phyloP scores from a whole-genome alignment of 2,888 invertebrate species.

The Ctena decussata region DNA sequence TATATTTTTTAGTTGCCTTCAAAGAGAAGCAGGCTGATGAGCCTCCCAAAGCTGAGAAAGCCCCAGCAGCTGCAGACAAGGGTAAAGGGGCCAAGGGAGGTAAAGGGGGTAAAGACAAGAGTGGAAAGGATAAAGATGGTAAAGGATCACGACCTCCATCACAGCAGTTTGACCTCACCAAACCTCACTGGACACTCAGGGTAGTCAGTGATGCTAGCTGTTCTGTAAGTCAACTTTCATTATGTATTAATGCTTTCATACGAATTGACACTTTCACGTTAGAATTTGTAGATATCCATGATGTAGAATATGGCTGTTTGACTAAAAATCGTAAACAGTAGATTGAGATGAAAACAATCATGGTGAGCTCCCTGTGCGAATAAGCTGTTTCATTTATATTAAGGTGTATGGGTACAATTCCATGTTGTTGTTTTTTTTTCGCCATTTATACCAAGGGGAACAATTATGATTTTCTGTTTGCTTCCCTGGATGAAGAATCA shows the following conservation, averaged over 20 bases:
- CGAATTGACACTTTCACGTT: no score
- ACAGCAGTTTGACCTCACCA: constrained; percentile 85
- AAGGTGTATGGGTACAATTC: no score
- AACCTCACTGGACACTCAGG: constrained; percentile 85
- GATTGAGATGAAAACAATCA: no score
- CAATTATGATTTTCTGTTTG: no score
- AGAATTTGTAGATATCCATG: no score
- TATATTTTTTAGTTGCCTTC: constrained; percentile 73
- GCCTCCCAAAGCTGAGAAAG: constrained; percentile 79
- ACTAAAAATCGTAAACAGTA: no score
- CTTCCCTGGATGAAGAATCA: no score
- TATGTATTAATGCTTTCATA: background rate
- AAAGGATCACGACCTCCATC: constrained; percentile 83
- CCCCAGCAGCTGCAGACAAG: constrained; percentile 69
- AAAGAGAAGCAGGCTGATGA: constrained; percentile 80
- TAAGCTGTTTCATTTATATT: no score
- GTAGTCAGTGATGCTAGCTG: constrained; percentile 84
- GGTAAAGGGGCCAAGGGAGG: constrained; percentile 78
- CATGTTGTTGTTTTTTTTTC: no score
- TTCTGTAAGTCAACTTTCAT: constrained; percentile 82
- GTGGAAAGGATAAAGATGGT: constrained; percentile 75
- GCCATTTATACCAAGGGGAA: no score
- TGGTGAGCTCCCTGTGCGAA: no score
- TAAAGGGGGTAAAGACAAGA: constrained; percentile 83
- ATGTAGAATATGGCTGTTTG: no score